phyloP scores from a whole-genome alignment of 1,140 invertebrate species.

The Aleiodes sp. region DNA sequence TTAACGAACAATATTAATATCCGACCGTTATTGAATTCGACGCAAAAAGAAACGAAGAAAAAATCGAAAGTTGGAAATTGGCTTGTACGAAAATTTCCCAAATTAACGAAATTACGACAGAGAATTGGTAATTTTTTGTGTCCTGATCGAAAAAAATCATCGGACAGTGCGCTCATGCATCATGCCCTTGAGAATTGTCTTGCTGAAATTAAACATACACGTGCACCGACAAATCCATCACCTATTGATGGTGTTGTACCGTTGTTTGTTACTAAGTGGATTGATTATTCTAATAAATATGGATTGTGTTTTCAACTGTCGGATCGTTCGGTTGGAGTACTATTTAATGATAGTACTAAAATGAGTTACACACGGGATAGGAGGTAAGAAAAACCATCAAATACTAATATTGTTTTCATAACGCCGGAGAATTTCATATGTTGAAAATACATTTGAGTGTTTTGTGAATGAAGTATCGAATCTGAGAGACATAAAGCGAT shows the following conservation, averaged over 20 bases:
- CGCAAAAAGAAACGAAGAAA: slow-evolving; percentile 14
- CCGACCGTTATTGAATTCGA: no score
- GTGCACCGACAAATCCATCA: slow-evolving; percentile 54
- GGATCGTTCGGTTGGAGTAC: slow-evolving; percentile 74
- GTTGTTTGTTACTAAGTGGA: slow-evolving; percentile 80
- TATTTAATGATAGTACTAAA: slow-evolving; percentile 76
- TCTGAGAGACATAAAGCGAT: no score
- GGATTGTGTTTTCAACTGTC: slow-evolving; percentile 78
- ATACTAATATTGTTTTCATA: neutral
- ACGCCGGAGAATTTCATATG: no score
- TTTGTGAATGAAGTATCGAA: no score
- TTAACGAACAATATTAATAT: no score
- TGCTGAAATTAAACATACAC: slow-evolving; percentile 41
- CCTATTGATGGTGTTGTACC: slow-evolving; percentile 65
- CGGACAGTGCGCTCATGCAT: slow-evolving; percentile 51
- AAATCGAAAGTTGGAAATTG: slow-evolving; percentile 54
- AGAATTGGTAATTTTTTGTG: slow-evolving; percentile 60
- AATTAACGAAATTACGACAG: slow-evolving; percentile 55
- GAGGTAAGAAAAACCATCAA: slow-evolving; percentile 65
- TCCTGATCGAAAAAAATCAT: slow-evolving; percentile 54
- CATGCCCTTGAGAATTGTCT: slow-evolving; percentile 51
- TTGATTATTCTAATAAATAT: slow-evolving; percentile 81
- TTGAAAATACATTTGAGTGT: no score
- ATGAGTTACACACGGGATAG: slow-evolving; percentile 71
- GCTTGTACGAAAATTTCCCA: slow-evolving; percentile 51